Evolutionary conservation across 2,888 invertebrate species (phyloP).

Genomic region (Apoda limacodes): DNA sequence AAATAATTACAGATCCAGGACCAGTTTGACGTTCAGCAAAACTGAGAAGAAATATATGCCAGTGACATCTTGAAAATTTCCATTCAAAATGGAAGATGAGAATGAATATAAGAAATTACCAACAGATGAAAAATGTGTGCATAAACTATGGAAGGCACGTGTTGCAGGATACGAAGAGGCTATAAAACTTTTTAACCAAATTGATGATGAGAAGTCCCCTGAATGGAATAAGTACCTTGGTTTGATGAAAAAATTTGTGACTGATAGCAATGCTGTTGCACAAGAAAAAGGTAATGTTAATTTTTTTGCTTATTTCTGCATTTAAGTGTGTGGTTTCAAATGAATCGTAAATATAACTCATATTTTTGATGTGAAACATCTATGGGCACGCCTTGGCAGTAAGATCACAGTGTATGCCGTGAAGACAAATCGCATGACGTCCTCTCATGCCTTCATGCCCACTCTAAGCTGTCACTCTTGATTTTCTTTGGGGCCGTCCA

Average conservation of each 20-base stretch:
- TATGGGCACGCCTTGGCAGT: no score
- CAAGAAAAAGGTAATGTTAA: constrained; percentile 87
- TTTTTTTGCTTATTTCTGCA: neutral
- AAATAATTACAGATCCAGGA: no score
- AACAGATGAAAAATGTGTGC: constrained; percentile 90
- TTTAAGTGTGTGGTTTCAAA: no score
- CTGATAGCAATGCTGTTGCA: constrained; percentile 93
- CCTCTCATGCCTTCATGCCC: no score
- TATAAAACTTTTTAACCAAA: constrained; percentile 85
- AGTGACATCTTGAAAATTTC: neutral
- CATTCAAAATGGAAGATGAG: constrained; percentile 78
- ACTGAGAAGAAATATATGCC: neutral
- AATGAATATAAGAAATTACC: constrained; percentile 89
- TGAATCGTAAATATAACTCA: no score
- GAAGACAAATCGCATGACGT: no score
- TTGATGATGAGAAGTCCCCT: constrained; percentile 92
- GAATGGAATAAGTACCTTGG: constrained; percentile 94
- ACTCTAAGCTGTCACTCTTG: no score
- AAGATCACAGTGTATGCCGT: no score
- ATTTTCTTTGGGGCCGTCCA: no score
- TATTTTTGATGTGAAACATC: no score
- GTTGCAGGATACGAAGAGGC: constrained; percentile 95
- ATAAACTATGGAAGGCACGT: constrained; percentile 97
- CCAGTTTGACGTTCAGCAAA: no score
- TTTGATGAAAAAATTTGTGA: constrained; percentile 93